Evolutionary conservation across 2,888 invertebrate species (phyloP).

Genomic region (Diadromus collaris): DNA sequence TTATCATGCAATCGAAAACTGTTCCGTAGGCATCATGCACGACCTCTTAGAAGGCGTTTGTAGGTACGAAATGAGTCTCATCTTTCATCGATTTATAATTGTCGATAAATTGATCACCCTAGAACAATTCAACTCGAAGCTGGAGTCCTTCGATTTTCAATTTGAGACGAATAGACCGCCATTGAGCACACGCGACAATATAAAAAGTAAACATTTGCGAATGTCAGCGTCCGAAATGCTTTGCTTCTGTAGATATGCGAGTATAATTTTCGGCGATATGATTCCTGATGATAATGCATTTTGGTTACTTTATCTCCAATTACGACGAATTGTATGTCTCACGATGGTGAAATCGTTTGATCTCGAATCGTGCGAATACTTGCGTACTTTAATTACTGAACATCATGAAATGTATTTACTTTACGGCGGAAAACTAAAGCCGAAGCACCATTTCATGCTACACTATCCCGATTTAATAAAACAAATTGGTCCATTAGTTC

Average conservation of each 20-base stretch:
- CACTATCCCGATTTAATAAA: constrained; percentile 11
- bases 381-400: constrained; percentile 1
- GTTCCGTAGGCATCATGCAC: constrained; percentile 25
- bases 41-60: constrained; percentile 28
- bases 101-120: constrained; percentile 9
- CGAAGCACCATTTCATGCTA: constrained; percentile 9
- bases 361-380: not conserved
- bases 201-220: constrained; percentile 16
- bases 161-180: constrained; percentile 11
- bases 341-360: not conserved
- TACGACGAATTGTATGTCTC: not conserved
- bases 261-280: constrained; percentile 7
- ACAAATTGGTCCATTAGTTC: constrained; percentile 3
- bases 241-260: constrained; percentile 16
- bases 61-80: constrained; percentile 25
- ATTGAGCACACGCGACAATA: not conserved
- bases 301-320: constrained; percentile 5
- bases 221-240: constrained; percentile 6
- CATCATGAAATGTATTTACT: constrained; percentile 15
- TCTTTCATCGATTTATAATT: constrained; percentile 17
- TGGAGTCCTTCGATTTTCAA: not conserved
- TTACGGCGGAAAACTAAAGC: constrained; percentile 9
- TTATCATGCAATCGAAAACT: constrained; percentile 26
- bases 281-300: not conserved
- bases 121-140: constrained; percentile 6